Percentiles rank a stretch among this genome's conserved stretches.
These are phyloP conservation scores for Drosophila subobscura DNA, from an alignment of 1,140 invertebrate genomes.

Conservation along the genomic window DNA sequence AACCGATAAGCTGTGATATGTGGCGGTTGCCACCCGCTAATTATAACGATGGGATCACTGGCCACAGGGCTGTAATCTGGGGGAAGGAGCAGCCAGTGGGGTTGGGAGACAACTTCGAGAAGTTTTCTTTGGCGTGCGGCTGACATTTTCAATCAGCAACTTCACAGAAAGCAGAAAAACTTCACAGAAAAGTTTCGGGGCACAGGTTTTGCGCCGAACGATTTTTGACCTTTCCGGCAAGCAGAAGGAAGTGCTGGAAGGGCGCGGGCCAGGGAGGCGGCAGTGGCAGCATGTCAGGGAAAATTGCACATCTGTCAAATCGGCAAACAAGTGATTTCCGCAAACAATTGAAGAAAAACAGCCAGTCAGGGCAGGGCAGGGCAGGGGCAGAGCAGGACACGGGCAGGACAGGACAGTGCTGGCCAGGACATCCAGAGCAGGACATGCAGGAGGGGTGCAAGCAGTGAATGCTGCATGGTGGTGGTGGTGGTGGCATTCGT, in stretches of 20 bases:
- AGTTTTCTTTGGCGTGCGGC: conserved; percentile 54
- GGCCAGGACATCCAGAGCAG: not conserved
- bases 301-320: conserved; percentile 82
- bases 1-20: conserved; percentile 46
- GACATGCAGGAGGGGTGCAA: conserved; percentile 33
- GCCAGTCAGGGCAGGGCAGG: conserved; percentile 34
- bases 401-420: conserved; percentile 3
- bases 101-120: conserved; percentile 21
- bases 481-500: conserved; percentile 42
- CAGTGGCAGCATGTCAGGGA: conserved; percentile 66
- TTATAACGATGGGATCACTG: conserved; percentile 47
- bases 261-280: conserved; percentile 35
- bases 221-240: conserved; percentile 43
- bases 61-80: not conserved
- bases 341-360: conserved; percentile 79
- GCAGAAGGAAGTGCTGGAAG: too few species aligned
- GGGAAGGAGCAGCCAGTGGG: not conserved
- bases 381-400: conserved; percentile 6
- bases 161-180: conserved; percentile 2
- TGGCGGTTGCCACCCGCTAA: conserved; percentile 59
- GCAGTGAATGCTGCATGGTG: conserved; percentile 3
- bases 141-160: conserved; percentile 77
- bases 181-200: conserved; percentile 26
- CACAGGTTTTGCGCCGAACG: conserved; percentile 17
- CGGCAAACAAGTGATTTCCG: conserved; percentile 82